Evolutionary conservation across 2,113 vertebrate genomes (phyloP), one percentile per base, ranked within the genome.

Genomic region (Erinaceus europaeus): DNA sequence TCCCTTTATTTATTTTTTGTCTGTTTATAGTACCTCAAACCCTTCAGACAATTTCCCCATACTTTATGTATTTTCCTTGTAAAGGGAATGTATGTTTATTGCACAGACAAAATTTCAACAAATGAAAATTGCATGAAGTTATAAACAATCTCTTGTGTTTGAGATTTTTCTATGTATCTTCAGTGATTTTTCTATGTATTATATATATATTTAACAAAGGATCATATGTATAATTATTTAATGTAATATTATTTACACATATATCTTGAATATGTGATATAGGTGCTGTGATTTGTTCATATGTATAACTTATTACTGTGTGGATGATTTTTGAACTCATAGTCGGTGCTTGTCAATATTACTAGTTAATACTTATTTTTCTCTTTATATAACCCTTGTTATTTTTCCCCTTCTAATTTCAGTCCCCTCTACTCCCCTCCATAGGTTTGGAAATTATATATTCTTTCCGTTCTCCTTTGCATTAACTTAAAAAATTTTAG

Each of bases 241-340:
- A 44, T 14, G 23, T 84, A 59, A 48, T 57, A 73, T 57, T 6
- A 42, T 73, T n/a, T 77, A 42, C 7, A 18, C 38, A 61, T 64
- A 25, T 4, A 40, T 53, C 36, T 52, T 46, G 23, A n/a, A n/a
- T n/a, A n/a, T n/a, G n/a, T n/a, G n/a, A 52, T 46, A 9, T 76
- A 77, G 5, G 27, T 32, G 5, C 34, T 88, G 5, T 82, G 57
- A 44, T 48, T 90, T 64, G 52, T n/a, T n/a, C n/a, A n/a, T n/a
- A n/a, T n/a, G n/a, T n/a, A n/a, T n/a, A n/a, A 18, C 6, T 62
- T n/a, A 42, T 80, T 53, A 81, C 62, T 94, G 73, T 82, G 79
- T 50, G 13, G 25, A 25, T n/a, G 52, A 27, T 48, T 82, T 67
- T 81, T n/a, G 40, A 34, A 71, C 36, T 61, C n/a, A 69, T 14